Percentiles rank a stretch among this genome's conserved stretches.
phyloP scores from a whole-genome alignment of 1,140 invertebrate genomes.

The Rhizoglyphus robini region DNA sequence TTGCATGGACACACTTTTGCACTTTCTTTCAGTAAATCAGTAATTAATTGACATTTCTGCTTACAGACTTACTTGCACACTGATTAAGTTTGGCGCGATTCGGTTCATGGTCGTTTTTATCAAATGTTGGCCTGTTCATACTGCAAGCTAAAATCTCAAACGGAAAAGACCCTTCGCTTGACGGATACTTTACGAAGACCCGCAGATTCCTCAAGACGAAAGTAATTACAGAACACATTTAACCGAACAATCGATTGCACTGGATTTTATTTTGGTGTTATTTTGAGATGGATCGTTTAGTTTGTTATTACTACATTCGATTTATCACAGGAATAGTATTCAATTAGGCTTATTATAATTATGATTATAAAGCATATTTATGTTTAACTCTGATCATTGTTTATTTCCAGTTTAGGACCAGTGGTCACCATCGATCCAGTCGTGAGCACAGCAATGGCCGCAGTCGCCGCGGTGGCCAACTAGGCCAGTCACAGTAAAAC shows the following conservation, averaged over 20 bases:
- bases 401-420: no score
- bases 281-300: no score
- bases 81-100: conserved; percentile 78
- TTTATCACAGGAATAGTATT: no score
- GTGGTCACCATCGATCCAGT: not conserved
- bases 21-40: no score
- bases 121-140: conserved; percentile 97
- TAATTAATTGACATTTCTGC: conserved; percentile 18
- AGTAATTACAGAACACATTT: no score
- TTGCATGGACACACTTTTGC: no score
- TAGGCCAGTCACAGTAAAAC: not conserved
- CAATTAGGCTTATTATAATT: no score
- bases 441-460: not conserved
- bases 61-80: conserved; percentile 65
- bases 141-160: conserved; percentile 91
- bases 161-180: conserved; percentile 68
- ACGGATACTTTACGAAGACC: conserved; percentile 72
- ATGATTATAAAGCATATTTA: no score
- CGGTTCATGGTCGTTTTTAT: conserved; percentile 97
- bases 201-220: conserved; percentile 71
- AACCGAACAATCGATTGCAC: no score
- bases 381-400: no score
- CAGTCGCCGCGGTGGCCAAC: not conserved
- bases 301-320: no score
- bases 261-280: no score